Base-by-base conservation (phyloP, 2,888 invertebrate genomes). In the Oscheius myriophilus region DNA sequence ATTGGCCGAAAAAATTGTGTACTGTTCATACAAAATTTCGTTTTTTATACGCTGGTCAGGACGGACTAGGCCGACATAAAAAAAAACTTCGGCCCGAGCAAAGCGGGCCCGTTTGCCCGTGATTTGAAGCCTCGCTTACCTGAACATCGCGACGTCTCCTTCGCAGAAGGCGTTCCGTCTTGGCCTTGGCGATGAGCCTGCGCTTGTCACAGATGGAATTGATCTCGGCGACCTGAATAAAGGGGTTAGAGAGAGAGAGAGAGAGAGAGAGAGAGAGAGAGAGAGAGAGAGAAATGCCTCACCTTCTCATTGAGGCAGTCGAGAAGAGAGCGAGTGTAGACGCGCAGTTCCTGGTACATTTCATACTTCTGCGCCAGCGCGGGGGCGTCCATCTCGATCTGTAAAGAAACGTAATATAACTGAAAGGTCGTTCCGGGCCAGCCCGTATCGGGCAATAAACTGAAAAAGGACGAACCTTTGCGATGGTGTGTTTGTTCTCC, bases 301-400 rank as follows among this genome's bases (percentile, higher is more conserved):
- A 95, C 94, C 92, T 97, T 97, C 90, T 96, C 95, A 88, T 95
- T 94, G 85, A 96, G 91, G 90, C 96, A 97, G 90, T 97, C 96
- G 87, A 96, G 92, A 88, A 96, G 92, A 91, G 96, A 95, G 82
- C 93, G 93, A 87, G 95, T 91, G 91, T 95, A 97, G 86, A 94
- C 94, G 87, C 94, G 91, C 86, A 94, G 91, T 89, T 95, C 93
- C 90, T 97, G 96, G 90, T 95, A 96, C 89, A 95, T 93, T 85
- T 91, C 90, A 90, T 94, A 96, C 80, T 93, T 92, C 68, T 92
- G 91, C 79, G 93, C 93, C 65, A 94, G 91, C 71, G 88, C 87
- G 21, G 91, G 91, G 65, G 90, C 90, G 75, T 90, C 90, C 55
- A 87, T 85, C 75, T 91, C 90, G 70, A 89, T 85, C 71, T 74